Evolutionary conservation across 2,797 vertebrate species (phyloP).

Genomic region (Choloepus didactylus): DNA sequence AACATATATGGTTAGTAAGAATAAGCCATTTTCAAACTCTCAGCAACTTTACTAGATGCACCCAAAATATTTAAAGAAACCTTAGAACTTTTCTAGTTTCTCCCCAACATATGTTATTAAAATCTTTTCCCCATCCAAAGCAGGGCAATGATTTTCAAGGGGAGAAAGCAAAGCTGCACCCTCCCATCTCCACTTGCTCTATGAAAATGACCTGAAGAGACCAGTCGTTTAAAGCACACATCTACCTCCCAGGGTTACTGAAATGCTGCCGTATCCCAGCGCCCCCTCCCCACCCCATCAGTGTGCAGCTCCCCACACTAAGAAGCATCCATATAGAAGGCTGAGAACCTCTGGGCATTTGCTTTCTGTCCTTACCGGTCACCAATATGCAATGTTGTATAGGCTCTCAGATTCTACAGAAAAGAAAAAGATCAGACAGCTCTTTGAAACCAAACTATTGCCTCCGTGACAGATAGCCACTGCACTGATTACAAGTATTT

Average conservation of each 20-base stretch:
- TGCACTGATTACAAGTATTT: slow-evolving; percentile 86
- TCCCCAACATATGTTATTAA: background rate
- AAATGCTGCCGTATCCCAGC: background rate
- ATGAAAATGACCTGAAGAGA: background rate
- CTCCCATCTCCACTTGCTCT: background rate
- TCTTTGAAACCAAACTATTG: slow-evolving; percentile 86
- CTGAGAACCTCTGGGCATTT: slow-evolving; percentile 48
- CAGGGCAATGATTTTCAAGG: slow-evolving; percentile 2
- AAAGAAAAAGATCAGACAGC: slow-evolving; percentile 80
- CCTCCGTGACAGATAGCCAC: slow-evolving; percentile 86
- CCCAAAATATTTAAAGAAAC: slow-evolving; percentile 47
- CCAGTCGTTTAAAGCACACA: background rate
- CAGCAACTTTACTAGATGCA: background rate
- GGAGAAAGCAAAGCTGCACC: background rate
- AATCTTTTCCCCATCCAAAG: slow-evolving; percentile 31
- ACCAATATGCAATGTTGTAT: slow-evolving; percentile 83
- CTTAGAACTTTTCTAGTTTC: background rate
- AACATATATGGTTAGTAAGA: background rate
- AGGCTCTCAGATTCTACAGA: slow-evolving; percentile 71
- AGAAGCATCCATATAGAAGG: background rate
- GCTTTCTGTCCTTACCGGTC: slow-evolving; percentile 74
- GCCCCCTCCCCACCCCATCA: background rate
- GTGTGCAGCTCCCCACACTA: background rate
- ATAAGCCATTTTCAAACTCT: slow-evolving; percentile 25
- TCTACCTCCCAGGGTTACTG: background rate